Conservation (phyloP, 1,140 invertebrate species). For the Popillia japonica region DNA sequence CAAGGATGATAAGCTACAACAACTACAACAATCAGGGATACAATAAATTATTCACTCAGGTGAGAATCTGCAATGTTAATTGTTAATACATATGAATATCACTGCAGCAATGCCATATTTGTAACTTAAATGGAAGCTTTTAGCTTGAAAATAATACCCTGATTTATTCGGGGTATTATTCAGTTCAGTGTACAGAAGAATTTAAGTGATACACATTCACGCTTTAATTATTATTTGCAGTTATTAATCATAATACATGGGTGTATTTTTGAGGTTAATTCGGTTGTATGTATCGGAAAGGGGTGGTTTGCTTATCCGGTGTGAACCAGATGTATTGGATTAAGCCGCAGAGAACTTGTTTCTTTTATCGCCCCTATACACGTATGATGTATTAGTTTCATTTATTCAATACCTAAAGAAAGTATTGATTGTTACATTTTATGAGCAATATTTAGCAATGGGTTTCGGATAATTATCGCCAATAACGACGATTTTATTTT, state of each 20-base stretch:
- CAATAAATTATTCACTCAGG: constrained; percentile 90
- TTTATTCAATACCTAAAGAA: too few species aligned
- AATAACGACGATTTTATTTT: too few species aligned
- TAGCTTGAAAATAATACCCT: background rate
- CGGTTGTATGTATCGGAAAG: background rate
- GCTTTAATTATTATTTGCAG: background rate
- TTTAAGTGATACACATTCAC: background rate
- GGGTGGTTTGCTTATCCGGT: background rate
- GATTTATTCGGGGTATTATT: background rate
- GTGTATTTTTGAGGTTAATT: constrained; percentile 11
- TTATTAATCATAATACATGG: background rate
- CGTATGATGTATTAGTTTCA: too few species aligned
- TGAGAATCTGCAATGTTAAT: constrained; percentile 56
- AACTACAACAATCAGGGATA: constrained; percentile 81
- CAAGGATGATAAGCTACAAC: constrained; percentile 79
- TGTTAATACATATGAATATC: background rate
- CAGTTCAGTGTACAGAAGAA: background rate
- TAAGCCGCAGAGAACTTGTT: constrained; percentile 18
- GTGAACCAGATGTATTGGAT: constrained; percentile 2
- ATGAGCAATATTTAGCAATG: too few species aligned
- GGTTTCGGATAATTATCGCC: too few species aligned
- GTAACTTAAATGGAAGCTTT: background rate
- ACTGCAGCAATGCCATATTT: background rate
- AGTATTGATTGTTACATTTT: too few species aligned
- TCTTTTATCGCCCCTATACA: too few species aligned